Base-by-base conservation (phyloP, 1,140 invertebrate genomes). In the Lysiphlebus fabarum region DNA sequence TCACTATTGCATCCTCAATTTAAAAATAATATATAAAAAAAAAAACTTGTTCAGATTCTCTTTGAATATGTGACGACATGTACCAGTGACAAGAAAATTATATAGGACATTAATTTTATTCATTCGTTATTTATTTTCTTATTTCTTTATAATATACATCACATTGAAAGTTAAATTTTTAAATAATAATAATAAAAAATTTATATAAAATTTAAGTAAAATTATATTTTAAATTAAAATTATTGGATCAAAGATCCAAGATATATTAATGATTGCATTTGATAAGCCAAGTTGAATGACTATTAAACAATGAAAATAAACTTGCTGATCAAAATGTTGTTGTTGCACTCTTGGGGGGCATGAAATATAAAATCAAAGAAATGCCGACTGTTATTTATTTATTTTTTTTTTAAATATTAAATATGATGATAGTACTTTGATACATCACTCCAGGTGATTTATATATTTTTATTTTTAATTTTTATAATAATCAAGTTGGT, bases 381-480 rank as follows among this genome's bases (percentile, higher is more conserved):
- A 51, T 45, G 59, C 63, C 62, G 66, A 44, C 65, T 26, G 56
- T 63, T 61, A 63, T 62, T 58, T 62, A 55, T 67, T 66, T 69
- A 62, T 64, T 45, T 55, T 53, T 62, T 64, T n/a, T n/a, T n/a
- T n/a, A n/a, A n/a, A n/a, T n/a, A n/a, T n/a, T n/a, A n/a, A n/a
- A n/a, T n/a, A n/a, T 58, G 61, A 60, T 54, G 50, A 62, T 62
- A 60, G 58, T 62, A 55, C 61, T 63, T 61, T 65, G 58, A 56
- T 58, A 64, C 64, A 63, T 63, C 56, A 62, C 53, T 47, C 60
- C 47, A 48, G 53, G 53, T 40, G 17, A 26, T 26, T n/a, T n/a
- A n/a, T n/a, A 4, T 26, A 26, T 26, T 26, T 26, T 26, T 26
- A 26, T 26, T 3, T 17, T 17, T 17, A 3, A 2, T 26, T 26